Evolutionary conservation across 2,888 invertebrate genomes (phyloP).

Genomic region (Sceliomorpha sp.): DNA sequence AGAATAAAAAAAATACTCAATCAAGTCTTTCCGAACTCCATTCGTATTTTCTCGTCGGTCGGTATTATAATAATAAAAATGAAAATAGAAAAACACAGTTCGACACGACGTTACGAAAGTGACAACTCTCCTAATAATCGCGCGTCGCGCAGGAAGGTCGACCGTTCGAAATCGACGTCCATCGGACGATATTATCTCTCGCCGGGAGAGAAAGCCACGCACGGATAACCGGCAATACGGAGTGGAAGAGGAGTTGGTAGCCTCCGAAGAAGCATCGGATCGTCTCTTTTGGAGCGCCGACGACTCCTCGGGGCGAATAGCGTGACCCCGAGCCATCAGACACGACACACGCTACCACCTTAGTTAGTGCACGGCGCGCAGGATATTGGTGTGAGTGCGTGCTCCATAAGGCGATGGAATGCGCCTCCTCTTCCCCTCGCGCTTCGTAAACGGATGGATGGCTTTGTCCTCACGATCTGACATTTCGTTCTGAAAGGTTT

Average conservation of each 20-base stretch:
- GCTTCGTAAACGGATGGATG: constrained; percentile 66
- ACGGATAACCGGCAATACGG: constrained; percentile 13
- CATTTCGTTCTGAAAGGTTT: constrained; percentile 62
- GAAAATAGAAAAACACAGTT: no score
- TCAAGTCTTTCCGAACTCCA: no score
- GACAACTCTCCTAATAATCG: constrained; percentile 28
- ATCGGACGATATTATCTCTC: constrained; percentile 50
- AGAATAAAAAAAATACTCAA: no score
- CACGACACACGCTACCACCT: constrained; percentile 59
- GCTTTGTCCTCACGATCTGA: constrained; percentile 73
- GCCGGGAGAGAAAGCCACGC: constrained; percentile 29
- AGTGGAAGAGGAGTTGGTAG: constrained; percentile 52
- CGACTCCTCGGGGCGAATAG: constrained; percentile 63
- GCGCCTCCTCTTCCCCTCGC: constrained; percentile 61
- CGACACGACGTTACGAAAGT: constrained; percentile 28
- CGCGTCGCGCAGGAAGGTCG: constrained; percentile 21
- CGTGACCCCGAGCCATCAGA: constrained; percentile 64
- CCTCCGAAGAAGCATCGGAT: constrained; percentile 56
- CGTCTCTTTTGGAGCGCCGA: constrained; percentile 52
- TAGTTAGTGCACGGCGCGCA: constrained; percentile 32
- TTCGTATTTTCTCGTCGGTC: no score
- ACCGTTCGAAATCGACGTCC: constrained; percentile 49
- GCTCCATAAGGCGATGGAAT: constrained; percentile 74
- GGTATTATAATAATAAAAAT: no score
- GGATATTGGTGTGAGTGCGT: constrained; percentile 47